A percentile compares a stretch with the other conserved stretches of the same genome.
Evolutionary conservation across 2,113 vertebrate species (phyloP).

Genomic region (Raja brachyura): DNA sequence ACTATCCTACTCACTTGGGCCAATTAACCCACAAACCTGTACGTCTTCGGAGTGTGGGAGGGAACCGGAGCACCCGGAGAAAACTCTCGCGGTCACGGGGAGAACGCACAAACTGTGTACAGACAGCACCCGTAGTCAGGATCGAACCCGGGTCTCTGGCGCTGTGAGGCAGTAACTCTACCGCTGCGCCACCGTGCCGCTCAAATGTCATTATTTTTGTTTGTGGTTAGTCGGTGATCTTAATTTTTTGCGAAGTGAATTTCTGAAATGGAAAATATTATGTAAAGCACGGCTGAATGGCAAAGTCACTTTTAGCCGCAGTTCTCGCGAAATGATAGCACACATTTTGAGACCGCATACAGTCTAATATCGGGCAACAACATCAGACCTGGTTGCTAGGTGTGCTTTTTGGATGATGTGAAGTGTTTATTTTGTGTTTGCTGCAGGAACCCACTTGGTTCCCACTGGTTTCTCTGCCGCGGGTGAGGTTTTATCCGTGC

Average conservation of each 20-base stretch:
- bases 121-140: no score
- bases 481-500: constrained; percentile 8
- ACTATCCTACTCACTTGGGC: no score
- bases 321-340: not conserved
- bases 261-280: not conserved
- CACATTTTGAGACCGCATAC: not conserved
- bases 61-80: no score
- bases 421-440: not conserved
- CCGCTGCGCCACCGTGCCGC: no score
- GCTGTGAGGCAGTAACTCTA: no score
- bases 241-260: not conserved
- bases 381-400: not conserved
- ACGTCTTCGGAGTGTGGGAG: no score
- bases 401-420: not conserved
- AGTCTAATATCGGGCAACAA: not conserved
- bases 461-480: not conserved
- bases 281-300: no score
- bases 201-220: not conserved
- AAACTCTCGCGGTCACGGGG: no score
- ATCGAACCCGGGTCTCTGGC: no score
- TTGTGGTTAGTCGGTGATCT: not conserved
- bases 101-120: no score
- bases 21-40: no score
- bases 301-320: not conserved
- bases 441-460: not conserved